Evolutionary conservation across 2,888 invertebrate genomes (phyloP), one percentile per base, ranked within the genome.

Genomic region (Candidula unifasciata): DNA sequence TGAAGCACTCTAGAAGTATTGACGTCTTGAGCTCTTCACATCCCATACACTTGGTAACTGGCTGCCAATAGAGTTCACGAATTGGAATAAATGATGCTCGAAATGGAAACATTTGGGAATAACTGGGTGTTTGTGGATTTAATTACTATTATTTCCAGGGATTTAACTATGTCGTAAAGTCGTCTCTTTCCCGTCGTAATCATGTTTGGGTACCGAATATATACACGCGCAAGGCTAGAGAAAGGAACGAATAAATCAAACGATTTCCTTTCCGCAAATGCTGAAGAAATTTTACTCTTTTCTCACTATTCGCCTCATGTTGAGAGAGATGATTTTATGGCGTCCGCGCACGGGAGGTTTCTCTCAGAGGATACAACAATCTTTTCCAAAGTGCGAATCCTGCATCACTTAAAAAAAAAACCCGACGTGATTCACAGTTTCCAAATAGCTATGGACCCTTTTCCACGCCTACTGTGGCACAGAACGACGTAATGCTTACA

Each of bases 41-140:
- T n/a, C 44, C 10, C 73, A 13, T 16, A 74, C 52, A 74, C 73
- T 74, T 52, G 73, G n/a, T 74, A n/a, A 73, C 71, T 73, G 71
- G n/a, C 71, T 74, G 73, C n/a, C 52, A n/a, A 60, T 60, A 60
- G n/a, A n/a, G 21, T 60, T 60, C 21, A 3, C 18, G 60, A 44
- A 27, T 27, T 74, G 52, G n/a, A 74, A 74, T 74, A 74, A 52
- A 44, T 27, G 6, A 52, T 16, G 73, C n/a, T n/a, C 27, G 27
- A 27, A 74, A 74, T 52, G 73, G 73, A 74, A 74, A n/a, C 52
- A 74, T 44, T 52, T 74, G 27, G 5, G 24, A 74, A 74, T 74
- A 52, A 74, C 35, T n/a, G 73, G 21, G 52, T 74, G 27, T 71
- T 74, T 52, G 60, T n/a, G 44, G 52, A 52, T n/a, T 8, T 52